Evolutionary conservation across 2,113 vertebrate genomes (phyloP), one percentile per base, ranked within the genome.

Genomic region (Jaculus jaculus): DNA sequence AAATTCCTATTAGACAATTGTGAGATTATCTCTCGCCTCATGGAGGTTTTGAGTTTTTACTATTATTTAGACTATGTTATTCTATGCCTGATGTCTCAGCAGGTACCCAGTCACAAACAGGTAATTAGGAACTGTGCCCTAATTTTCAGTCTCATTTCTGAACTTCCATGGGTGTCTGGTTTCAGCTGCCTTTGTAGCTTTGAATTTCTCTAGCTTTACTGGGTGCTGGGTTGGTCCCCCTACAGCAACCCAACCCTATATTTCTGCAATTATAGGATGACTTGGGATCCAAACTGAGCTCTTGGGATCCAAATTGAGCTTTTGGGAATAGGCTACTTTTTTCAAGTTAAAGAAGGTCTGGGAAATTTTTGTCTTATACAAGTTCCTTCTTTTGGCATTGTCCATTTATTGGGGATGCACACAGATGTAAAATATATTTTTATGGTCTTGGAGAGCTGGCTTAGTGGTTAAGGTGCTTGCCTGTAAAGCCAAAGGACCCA

Each of bases 191-290:
- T 90, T 75, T 80, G 13, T 30, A 54, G 66, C 18, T 92, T 42
- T 89, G 18, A 58, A 32, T 95, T 73, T 79, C 28, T 47, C 37
- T 23, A 72, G 39, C 17, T 90, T 21, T 24, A 37, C 69, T 87
- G 51, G 5, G 18, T 58, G 32, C 81, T 61, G 75, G 7, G 60
- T 90, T 81, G 37, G n/a, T 78, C 61, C 34, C 37, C 7, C 28
- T 20, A 32, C 20, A 16, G 26, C 3, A 66, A 7, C 21, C 42
- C 21, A 71, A 51, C 2, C 58, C 60, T 61, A 8, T 60, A 30
- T 42, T 91, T 93, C 84, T 91, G 24, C 17, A 85, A 69, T 89
- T 37, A 78, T 10, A 85, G 26, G 34, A 77, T 82, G 72, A 7
- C 24, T 69, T 83, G 65, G 28, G n/a, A 74, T n/a, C 21, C 42